phyloP scores from a whole-genome alignment of 2,888 invertebrate species.

The Lasioglossum calceatum region DNA sequence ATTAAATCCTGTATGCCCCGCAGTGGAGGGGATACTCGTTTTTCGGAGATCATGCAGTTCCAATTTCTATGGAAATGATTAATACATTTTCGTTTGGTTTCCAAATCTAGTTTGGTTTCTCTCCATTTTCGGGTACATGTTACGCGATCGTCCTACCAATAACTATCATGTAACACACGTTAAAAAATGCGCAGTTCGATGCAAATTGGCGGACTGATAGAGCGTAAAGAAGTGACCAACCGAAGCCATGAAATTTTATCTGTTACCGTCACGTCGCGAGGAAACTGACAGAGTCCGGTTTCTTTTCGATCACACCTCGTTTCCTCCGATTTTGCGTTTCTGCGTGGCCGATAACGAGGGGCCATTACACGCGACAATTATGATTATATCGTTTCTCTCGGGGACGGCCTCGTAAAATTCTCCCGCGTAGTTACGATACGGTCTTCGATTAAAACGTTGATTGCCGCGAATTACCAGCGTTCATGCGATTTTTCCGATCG shows the following conservation, averaged over 20 bases:
- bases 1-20: too few relatives aligned
- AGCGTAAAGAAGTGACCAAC: not conserved
- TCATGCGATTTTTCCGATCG: constrained; percentile 23
- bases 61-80: too few relatives aligned
- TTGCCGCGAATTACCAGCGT: constrained; percentile 37
- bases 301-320: not conserved
- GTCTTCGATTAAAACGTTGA: constrained; percentile 48
- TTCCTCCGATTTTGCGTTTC: constrained; percentile 66
- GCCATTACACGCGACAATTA: constrained; percentile 71
- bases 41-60: too few relatives aligned
- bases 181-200: not conserved
- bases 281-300: not conserved
- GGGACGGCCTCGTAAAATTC: constrained; percentile 44
- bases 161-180: not conserved
- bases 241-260: not conserved
- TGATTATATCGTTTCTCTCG: constrained; percentile 57
- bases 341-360: constrained; percentile 35
- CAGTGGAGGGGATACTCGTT: too few relatives aligned
- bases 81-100: too few relatives aligned
- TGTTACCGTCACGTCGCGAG: not conserved
- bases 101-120: too few relatives aligned
- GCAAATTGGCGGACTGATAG: not conserved
- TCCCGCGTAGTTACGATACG: constrained; percentile 14
- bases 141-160: not conserved
- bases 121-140: not conserved